Conservation (phyloP, 2,888 invertebrate species). For the Trisateles emortualis region DNA sequence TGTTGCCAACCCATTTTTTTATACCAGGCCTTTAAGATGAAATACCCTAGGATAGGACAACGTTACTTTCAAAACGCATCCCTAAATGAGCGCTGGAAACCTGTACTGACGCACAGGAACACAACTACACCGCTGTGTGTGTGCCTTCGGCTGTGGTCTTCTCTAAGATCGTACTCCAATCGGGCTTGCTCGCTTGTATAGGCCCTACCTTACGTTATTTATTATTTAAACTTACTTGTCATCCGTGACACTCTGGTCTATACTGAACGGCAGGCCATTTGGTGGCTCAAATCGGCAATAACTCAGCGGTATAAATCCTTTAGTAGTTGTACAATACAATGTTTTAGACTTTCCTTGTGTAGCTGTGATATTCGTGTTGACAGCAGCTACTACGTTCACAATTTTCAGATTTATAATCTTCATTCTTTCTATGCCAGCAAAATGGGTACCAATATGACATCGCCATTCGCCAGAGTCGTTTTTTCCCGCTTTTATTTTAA, state of each 20-base stretch:
- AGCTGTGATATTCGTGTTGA: conserved; percentile 61
- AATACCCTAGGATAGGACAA: too few relatives aligned
- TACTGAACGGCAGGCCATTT: conserved; percentile 74
- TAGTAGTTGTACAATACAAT: conserved; percentile 73
- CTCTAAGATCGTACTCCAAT: too few relatives aligned
- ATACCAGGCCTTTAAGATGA: too few relatives aligned
- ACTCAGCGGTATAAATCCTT: conserved; percentile 65
- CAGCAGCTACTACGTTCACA: conserved; percentile 70
- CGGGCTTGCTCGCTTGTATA: too few relatives aligned
- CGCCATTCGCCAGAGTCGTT: conserved; percentile 77
- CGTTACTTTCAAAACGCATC: too few relatives aligned
- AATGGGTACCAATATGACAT: conserved; percentile 77
- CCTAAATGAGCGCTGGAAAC: too few relatives aligned
- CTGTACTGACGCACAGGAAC: too few relatives aligned
- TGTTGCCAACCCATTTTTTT: too few relatives aligned
- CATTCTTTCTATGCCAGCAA: conserved; percentile 64
- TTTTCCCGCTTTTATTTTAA: conserved; percentile 61
- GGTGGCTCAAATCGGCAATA: conserved; percentile 85
- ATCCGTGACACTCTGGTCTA: conserved; percentile 68
- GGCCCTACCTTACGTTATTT: too few relatives aligned
- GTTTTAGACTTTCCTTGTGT: conserved; percentile 67
- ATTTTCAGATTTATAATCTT: conserved; percentile 69
- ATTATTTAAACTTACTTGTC: conserved; percentile 63
- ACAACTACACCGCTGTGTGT: too few relatives aligned
- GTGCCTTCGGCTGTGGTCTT: too few relatives aligned